Conservation (phyloP, 2,888 invertebrate species). For the Stenichneumon culpator region DNA sequence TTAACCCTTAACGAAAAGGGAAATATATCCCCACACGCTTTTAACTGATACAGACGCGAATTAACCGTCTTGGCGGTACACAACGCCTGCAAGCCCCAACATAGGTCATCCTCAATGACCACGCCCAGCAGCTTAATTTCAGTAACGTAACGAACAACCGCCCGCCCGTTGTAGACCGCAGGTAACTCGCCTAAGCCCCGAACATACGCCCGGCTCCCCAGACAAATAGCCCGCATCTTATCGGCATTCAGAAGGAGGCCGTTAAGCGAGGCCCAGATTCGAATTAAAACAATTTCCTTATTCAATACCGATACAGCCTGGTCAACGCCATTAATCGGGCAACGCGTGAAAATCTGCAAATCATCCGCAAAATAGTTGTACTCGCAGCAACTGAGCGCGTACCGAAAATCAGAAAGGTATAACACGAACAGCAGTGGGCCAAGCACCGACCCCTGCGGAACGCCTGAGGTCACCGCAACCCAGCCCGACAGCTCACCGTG, state of each 20-base stretch:
- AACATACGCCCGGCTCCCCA: not conserved
- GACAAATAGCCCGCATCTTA: not conserved
- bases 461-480: not conserved
- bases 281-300: not conserved
- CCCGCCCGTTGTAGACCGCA: not conserved
- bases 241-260: too few relatives aligned
- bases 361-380: not conserved
- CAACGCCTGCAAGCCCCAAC: not conserved
- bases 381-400: not conserved
- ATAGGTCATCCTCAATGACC: not conserved
- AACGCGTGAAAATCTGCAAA: not conserved
- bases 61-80: not conserved
- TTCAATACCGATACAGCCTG: not conserved
- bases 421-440: conserved; percentile 10
- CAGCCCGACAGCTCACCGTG: not conserved
- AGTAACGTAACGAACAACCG: not conserved
- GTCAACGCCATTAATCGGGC: not conserved
- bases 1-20: too few relatives aligned
- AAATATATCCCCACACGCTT: too few relatives aligned
- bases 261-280: too few relatives aligned
- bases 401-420: not conserved
- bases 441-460: not conserved
- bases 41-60: not conserved
- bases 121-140: not conserved
- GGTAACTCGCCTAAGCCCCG: not conserved